Percentiles rank a stretch among this genome's conserved stretches.
phyloP scores from a whole-genome alignment of 2,888 invertebrate species.

The Lumbricus terrestris region DNA sequence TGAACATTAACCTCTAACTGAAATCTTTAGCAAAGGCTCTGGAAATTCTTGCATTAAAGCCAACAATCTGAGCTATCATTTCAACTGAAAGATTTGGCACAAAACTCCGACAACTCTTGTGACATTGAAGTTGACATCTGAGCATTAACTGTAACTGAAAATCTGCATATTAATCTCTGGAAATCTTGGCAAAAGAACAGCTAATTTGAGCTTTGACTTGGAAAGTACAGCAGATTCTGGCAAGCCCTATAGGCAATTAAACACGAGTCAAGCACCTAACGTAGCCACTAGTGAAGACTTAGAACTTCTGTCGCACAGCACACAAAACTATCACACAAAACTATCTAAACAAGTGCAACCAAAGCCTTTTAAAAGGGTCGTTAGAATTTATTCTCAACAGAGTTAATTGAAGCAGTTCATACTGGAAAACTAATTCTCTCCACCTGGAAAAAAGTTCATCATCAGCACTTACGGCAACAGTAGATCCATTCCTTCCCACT shows the following conservation, averaged over 20 bases:
- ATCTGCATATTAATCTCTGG: too few species aligned
- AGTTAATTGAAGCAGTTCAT: not conserved
- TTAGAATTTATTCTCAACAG: not conserved
- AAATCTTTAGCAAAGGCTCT: too few species aligned
- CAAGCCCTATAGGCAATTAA: not conserved
- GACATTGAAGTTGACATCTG: too few species aligned
- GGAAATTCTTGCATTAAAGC: too few species aligned
- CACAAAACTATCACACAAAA: not conserved
- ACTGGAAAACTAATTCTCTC: not conserved
- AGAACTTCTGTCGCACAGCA: not conserved
- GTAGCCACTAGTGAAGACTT: not conserved
- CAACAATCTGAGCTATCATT: too few species aligned
- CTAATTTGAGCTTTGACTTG: not conserved
- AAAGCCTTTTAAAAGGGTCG: too few species aligned
- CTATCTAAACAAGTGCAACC: too few species aligned
- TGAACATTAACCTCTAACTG: too few species aligned
- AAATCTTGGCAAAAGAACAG: too few species aligned
- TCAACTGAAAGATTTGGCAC: too few species aligned
- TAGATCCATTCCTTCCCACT: conserved; percentile 97
- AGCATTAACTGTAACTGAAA: too few species aligned
- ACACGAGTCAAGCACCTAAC: not conserved
- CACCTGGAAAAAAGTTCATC: not conserved
- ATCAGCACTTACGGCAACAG: conserved; percentile 95
- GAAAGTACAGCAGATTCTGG: not conserved
- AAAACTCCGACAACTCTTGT: too few species aligned